Evolutionary conservation across 2,113 vertebrate species (phyloP).

Genomic region (Pedionomus torquatus): DNA sequence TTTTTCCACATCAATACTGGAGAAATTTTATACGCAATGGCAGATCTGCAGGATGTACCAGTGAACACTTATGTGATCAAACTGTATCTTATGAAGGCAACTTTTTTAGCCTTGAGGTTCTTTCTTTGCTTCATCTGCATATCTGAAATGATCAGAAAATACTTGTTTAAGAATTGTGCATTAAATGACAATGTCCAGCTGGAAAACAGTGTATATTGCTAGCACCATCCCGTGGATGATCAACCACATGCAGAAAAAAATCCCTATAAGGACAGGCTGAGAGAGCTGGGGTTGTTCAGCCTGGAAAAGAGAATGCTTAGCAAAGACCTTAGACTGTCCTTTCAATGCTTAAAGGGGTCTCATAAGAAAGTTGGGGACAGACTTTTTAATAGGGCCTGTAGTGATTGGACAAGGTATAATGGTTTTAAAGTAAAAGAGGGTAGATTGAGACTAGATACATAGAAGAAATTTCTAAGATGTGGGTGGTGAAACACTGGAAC

Average conservation of each 20-base stretch:
- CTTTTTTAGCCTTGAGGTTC: neutral
- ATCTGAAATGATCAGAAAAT: neutral
- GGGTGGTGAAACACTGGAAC: neutral
- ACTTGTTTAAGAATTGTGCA: neutral
- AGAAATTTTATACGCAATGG: neutral
- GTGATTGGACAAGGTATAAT: accelerated
- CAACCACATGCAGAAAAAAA: neutral
- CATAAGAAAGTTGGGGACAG: neutral
- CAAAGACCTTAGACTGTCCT: neutral
- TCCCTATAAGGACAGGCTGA: neutral
- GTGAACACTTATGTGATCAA: neutral
- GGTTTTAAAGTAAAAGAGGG: neutral
- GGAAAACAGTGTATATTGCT: neutral
- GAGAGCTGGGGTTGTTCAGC: neutral
- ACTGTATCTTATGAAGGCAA: neutral
- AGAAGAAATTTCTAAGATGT: neutral
- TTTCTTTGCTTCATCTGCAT: neutral
- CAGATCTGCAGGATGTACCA: neutral
- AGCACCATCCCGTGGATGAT: neutral
- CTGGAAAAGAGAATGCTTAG: neutral
- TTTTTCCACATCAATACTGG: neutral
- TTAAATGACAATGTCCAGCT: neutral
- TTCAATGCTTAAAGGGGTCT: neutral
- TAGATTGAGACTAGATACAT: neutral
- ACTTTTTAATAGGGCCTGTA: neutral